These are phyloP conservation scores for Norana najaformis DNA, from an alignment of 2,888 invertebrate species.

Conservation along the genomic window DNA sequence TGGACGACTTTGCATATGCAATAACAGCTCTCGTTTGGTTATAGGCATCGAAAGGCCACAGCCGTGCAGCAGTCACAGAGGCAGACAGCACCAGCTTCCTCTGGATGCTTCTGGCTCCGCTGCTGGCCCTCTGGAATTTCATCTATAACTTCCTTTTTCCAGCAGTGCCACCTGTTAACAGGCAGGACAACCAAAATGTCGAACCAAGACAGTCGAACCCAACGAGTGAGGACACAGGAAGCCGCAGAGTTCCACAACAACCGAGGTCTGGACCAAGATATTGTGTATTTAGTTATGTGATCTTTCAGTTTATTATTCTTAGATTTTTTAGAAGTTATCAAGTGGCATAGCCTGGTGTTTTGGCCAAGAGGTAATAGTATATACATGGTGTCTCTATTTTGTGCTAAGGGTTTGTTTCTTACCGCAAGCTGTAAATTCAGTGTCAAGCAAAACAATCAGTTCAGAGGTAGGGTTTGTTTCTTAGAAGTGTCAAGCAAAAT, in stretches of 20 bases:
- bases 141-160: constrained; percentile 64
- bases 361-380: no score
- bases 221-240: not conserved
- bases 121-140: constrained; percentile 68
- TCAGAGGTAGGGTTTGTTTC: no score
- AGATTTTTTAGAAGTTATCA: not conserved
- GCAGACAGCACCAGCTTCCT: constrained; percentile 62
- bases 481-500: no score
- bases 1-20: no score
- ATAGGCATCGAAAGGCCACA: not conserved
- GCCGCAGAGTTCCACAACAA: not conserved
- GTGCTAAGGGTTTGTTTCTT: no score
- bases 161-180: not conserved
- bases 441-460: no score
- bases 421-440: no score
- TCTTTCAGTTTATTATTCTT: not conserved
- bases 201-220: not conserved
- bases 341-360: no score
- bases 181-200: not conserved
- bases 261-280: not conserved
- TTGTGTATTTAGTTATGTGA: not conserved
- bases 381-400: no score
- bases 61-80: not conserved
- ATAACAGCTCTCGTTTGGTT: not conserved
- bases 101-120: constrained; percentile 69